Base-by-base conservation (phyloP, 2,888 invertebrate species). In the Homarus gammarus region DNA sequence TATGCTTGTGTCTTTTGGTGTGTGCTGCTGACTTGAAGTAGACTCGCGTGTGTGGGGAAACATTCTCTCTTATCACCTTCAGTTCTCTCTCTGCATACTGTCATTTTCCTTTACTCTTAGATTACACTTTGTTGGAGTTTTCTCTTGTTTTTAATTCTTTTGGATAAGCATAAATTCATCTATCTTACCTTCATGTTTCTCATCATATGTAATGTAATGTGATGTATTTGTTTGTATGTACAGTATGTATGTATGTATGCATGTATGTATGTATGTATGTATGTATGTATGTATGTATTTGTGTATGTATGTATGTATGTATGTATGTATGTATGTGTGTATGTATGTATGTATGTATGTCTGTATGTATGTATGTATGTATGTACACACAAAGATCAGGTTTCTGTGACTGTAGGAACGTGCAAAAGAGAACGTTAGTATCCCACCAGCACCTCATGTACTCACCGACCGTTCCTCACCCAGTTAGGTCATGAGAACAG, bases 211-310 rank as follows among this genome's bases (percentile, higher is more conserved):
- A 64, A 10, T 10, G 5, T n/a, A n/a, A n/a, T n/a, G n/a, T n/a
- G n/a, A n/a, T n/a, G n/a, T n/a, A n/a, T n/a, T n/a, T n/a, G n/a
- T n/a, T n/a, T n/a, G n/a, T n/a, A n/a, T n/a, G n/a, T n/a, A n/a
- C 72, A n/a, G n/a, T n/a, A n/a, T n/a, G 56, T 56, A 56, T 56
- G 56, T 56, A 56, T 56, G 56, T 56, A 56, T 56, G n/a, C n/a
- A n/a, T 56, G 18, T 64, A 2, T 64, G 27, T 64, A 1, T 64
- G 27, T 64, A 1, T 64, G 27, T 64, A 1, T 61, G 27, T 61
- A 27, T 61, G 33, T 70, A 33, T 70, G 27, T 22, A 27, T 27
- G 33, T 27, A 27, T 27, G 33, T 27, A 70, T 70, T 12, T 18
- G 6, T 72, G n/a, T n/a, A n/a, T n/a, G n/a, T n/a, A n/a, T n/a